Base-by-base conservation (phyloP, 2,113 vertebrate genomes). In the Oncorhynchus gorbuscha region DNA sequence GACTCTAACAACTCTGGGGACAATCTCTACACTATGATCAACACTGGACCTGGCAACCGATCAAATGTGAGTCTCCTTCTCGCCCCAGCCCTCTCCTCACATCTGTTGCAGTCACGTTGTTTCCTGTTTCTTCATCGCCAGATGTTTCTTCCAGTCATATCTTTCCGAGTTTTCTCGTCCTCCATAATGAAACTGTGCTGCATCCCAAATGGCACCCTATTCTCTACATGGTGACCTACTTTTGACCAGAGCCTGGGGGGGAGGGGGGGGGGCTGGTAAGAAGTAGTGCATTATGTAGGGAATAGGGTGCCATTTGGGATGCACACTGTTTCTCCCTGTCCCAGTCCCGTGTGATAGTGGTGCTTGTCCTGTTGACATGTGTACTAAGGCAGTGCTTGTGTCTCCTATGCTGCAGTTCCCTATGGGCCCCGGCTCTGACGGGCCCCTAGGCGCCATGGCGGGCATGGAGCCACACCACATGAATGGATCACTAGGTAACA, bases 11-110 rank as follows among this genome's bases (percentile, higher is more conserved):
- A 99, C 92, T 99, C 98, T 91, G 98, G 98, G 92, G 98, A 99
- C 93, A 99, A 99, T 93, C 96, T 99, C 91, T 99, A 99, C 94
- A 98, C 98, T 92, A 99, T 99, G 97, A 99, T 99, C 92, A 99
- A 97, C 95, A 96, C 97, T 80, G 96, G 97, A 92, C 96, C 96
- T 76, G 96, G 97, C 90, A 98, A 97, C 91, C 95, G 98, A 91
- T 96, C 97, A 92, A 99, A 96, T 84, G 98, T 99, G 93, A 96
- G 12, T 7, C 24, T 55, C 39, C 39, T 45, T 39, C 35, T 39
- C 39, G 39, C 6, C 7, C 39, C 51, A 58, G 51, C 51, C 51
- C 51, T 20, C 20, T 61, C 59, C 59, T 61, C 59, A 22, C 12
- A 51, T 39, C 8, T 39, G 39, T 39, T 9, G 6, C 35, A 35